Conservation (phyloP, 2,113 vertebrate species). For the Planiliza haematocheilus region DNA sequence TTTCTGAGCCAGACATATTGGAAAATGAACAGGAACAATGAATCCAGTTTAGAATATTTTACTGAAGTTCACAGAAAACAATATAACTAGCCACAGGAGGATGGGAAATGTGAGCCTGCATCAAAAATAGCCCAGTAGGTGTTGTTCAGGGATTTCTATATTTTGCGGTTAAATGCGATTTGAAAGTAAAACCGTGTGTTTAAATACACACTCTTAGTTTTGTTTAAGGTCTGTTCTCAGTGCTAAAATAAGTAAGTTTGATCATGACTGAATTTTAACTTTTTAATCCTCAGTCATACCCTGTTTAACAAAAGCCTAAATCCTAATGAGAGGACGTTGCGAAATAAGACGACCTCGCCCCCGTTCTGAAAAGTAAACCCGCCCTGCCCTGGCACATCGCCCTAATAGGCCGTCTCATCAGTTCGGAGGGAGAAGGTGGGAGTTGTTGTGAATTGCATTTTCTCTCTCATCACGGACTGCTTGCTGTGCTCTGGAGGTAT, state of each 20-base stretch:
- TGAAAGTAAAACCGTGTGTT: conserved; percentile 32
- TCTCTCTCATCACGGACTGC: conserved; percentile 71
- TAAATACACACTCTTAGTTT: conserved; percentile 2
- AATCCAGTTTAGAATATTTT: conserved; percentile 79
- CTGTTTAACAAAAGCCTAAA: conserved; percentile 3
- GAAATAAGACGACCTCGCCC: conserved; percentile 39
- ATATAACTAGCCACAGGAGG: conserved; percentile 82
- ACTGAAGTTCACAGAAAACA: conserved; percentile 73
- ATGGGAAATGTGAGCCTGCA: conserved; percentile 43
- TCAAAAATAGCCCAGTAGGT: conserved; percentile 50
- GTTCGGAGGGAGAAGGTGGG: conserved; percentile 69
- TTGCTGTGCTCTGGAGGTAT: conserved; percentile 69
- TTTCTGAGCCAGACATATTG: conserved; percentile 71
- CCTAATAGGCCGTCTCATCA: conserved; percentile 64
- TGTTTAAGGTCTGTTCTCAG: not conserved
- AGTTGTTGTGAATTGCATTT: conserved; percentile 73
- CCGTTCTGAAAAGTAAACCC: conserved; percentile 34
- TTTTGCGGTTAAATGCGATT: conserved; percentile 39
- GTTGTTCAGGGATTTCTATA: conserved; percentile 62
- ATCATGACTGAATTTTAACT: not conserved
- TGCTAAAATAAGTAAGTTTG: conserved; percentile 8
- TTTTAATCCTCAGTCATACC: not conserved
- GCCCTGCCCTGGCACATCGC: conserved; percentile 23
- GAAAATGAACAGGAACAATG: conserved; percentile 75
- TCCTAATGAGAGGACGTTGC: conserved; percentile 17